phyloP scores from a whole-genome alignment of 2,888 invertebrate genomes.

The Hesperia comma region DNA sequence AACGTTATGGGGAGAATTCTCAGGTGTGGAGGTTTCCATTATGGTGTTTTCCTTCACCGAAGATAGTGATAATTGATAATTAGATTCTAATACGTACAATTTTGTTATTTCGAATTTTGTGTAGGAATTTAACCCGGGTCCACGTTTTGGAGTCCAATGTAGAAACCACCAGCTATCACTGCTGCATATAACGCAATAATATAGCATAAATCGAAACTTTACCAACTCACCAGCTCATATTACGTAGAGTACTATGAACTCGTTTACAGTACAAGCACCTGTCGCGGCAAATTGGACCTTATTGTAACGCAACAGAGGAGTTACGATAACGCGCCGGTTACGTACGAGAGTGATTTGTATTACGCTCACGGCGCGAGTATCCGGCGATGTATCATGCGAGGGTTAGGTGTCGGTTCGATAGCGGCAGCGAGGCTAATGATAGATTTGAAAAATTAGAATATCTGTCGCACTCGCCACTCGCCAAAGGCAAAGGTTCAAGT shows the following conservation, averaged over 20 bases:
- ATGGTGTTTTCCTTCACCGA: too few relatives aligned
- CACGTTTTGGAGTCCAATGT: too few relatives aligned
- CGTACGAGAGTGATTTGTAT: conserved; percentile 27
- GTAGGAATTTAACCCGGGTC: too few relatives aligned
- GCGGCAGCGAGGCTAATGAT: not conserved
- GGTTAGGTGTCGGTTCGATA: conserved; percentile 11
- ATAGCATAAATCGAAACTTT: conserved; percentile 23
- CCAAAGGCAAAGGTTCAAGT: too few relatives aligned
- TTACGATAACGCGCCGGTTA: not conserved
- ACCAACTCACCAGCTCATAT: conserved; percentile 28
- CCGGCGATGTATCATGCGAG: conserved; percentile 34
- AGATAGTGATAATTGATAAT: too few relatives aligned
- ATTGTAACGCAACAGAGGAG: not conserved
- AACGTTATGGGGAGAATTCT: too few relatives aligned
- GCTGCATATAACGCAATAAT: not conserved
- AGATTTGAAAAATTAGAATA: not conserved
- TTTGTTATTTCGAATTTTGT: too few relatives aligned
- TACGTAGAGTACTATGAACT: conserved; percentile 35
- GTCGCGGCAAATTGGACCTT: conserved; percentile 1
- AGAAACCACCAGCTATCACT: too few relatives aligned
- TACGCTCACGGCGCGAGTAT: conserved; percentile 28
- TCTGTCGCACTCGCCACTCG: too few relatives aligned
- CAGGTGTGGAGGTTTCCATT: too few relatives aligned
- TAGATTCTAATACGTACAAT: too few relatives aligned
- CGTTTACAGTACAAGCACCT: conserved; percentile 8